phyloP scores from a whole-genome alignment of 2,113 vertebrate species.

The Lophotis ruficrista region DNA sequence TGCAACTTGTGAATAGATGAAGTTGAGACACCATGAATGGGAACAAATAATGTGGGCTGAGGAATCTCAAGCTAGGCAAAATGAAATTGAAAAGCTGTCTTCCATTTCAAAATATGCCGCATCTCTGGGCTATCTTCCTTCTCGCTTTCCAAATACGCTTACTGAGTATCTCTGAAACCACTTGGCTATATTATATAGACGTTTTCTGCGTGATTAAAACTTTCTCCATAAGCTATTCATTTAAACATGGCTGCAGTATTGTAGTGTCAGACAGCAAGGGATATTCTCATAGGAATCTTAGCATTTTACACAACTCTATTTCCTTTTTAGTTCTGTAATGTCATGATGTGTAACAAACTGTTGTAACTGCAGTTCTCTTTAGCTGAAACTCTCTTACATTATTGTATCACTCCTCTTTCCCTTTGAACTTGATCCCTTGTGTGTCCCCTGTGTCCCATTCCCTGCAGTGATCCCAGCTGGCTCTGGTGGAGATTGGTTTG shows the following conservation, averaged over 20 bases:
- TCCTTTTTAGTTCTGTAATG: neutral
- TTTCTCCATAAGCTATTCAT: neutral
- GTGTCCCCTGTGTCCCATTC: conserved; percentile 72
- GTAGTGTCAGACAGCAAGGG: neutral
- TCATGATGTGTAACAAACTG: conserved; percentile 18
- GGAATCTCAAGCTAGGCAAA: neutral
- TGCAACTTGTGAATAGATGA: neutral
- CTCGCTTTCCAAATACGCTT: neutral
- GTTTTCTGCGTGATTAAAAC: neutral
- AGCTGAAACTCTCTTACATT: conserved; percentile 69
- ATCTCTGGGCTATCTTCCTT: neutral
- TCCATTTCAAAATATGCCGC: neutral
- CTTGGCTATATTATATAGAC: neutral
- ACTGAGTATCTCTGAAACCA: neutral
- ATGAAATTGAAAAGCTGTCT: neutral
- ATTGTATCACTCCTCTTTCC: conserved; percentile 73
- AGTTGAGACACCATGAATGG: neutral
- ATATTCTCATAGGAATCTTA: neutral
- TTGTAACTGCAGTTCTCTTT: conserved; percentile 54
- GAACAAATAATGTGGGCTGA: neutral
- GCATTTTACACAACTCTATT: neutral
- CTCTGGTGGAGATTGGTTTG: conserved; percentile 77
- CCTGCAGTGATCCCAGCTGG: conserved; percentile 76
- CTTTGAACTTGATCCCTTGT: conserved; percentile 75
- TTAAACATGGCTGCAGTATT: neutral